A percentile compares a stretch with the other conserved stretches of the same genome.
These are phyloP conservation scores for Amblyraja radiata DNA, from an alignment of 2,797 vertebrate genomes.

Conservation along the genomic window DNA sequence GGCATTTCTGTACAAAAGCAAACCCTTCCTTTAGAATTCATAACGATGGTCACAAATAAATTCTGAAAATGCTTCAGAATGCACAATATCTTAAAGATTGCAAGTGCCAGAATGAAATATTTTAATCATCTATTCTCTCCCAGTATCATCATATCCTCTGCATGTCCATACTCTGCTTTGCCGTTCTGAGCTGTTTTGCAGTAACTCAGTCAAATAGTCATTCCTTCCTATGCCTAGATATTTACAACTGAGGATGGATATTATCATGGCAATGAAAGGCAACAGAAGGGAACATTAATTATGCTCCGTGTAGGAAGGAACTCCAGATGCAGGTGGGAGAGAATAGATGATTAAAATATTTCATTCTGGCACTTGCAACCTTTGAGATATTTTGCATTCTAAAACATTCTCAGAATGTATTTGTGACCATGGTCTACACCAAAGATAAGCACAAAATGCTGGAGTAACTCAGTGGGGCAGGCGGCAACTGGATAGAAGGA, in stretches of 20 bases:
- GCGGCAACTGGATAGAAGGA: too few species aligned
- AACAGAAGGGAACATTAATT: too few species aligned
- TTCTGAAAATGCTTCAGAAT: background rate
- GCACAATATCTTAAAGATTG: background rate
- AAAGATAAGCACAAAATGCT: too few species aligned
- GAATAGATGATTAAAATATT: background rate
- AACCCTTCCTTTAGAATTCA: background rate
- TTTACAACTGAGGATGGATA: background rate
- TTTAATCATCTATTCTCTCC: background rate
- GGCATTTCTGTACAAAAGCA: background rate
- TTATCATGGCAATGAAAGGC: background rate
- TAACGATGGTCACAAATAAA: background rate
- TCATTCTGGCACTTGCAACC: background rate
- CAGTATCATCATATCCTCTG: background rate
- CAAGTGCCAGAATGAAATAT: background rate
- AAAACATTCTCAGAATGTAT: background rate
- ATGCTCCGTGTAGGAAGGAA: too few species aligned
- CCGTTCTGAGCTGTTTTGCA: background rate
- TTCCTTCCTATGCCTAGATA: background rate
- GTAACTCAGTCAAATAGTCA: background rate
- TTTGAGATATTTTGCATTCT: background rate
- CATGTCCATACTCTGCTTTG: background rate
- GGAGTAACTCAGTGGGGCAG: too few species aligned
- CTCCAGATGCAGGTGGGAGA: background rate
- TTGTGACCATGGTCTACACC: background rate